These are phyloP conservation scores for Drosophila seguyi DNA, from an alignment of 1,140 invertebrate genomes.

Conservation along the genomic window DNA sequence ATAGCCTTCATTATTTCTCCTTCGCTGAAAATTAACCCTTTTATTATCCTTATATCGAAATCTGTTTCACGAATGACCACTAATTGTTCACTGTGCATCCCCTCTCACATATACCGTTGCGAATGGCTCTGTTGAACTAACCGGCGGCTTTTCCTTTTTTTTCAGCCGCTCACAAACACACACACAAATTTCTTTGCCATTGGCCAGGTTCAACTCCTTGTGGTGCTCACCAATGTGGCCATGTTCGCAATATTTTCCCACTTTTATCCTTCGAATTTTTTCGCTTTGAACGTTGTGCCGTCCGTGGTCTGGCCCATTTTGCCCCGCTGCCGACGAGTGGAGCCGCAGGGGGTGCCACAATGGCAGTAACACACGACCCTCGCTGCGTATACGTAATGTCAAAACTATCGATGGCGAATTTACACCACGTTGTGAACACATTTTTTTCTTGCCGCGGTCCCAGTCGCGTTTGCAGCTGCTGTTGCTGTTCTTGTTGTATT, in stretches of 20 bases:
- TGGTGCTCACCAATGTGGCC: slow-evolving; percentile 32
- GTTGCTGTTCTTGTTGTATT: slow-evolving; percentile 16
- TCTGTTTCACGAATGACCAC: neutral
- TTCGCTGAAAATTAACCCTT: no score
- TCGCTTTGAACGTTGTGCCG: slow-evolving; percentile 12
- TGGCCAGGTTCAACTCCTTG: slow-evolving; percentile 32
- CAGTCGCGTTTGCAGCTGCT: neutral
- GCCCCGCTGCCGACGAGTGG: slow-evolving; percentile 21
- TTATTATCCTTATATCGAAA: neutral
- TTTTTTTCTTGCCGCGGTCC: slow-evolving; percentile 31
- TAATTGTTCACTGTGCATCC: slow-evolving; percentile 20
- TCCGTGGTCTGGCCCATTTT: slow-evolving; percentile 12
- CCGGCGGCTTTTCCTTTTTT: slow-evolving; percentile 67
- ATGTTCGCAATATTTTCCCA: slow-evolving; percentile 52
- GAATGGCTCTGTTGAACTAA: slow-evolving; percentile 48
- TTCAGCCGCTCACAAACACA: slow-evolving; percentile 21
- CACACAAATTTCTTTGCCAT: slow-evolving; percentile 42
- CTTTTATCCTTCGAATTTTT: slow-evolving; percentile 34
- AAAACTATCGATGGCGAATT: slow-evolving; percentile 77
- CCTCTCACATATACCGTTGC: slow-evolving; percentile 12
- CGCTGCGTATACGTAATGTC: slow-evolving; percentile 72
- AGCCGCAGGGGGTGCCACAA: slow-evolving; percentile 45
- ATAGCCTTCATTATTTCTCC: neutral
- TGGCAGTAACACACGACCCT: slow-evolving; percentile 39
- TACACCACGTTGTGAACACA: slow-evolving; percentile 65